These are phyloP conservation scores for Cheilosia soror DNA, from an alignment of 2,888 invertebrate species.

Conservation along the genomic window DNA sequence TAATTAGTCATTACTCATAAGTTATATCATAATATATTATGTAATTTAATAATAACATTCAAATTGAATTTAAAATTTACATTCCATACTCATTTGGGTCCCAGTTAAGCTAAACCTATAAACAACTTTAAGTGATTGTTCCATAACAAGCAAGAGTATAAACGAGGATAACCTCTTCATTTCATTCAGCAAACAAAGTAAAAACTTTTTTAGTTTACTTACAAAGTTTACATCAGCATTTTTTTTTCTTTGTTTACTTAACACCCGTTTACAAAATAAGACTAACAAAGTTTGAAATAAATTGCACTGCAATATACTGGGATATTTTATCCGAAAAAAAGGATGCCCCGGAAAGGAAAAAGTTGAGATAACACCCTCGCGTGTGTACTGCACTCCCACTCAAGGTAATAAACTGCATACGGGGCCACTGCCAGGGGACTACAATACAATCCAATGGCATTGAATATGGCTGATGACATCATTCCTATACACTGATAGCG, in stretches of 20 bases:
- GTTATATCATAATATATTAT: too few relatives aligned
- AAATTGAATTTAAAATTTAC: not conserved
- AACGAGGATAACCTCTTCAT: not conserved
- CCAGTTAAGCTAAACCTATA: not conserved
- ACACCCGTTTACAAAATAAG: constrained; percentile 2
- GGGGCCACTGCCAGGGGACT: not conserved
- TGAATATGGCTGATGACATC: constrained; percentile 12
- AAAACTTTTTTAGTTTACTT: constrained; percentile 4
- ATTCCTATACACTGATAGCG: not conserved
- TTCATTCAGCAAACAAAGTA: not conserved
- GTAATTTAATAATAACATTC: too few relatives aligned
- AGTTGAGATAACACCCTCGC: not conserved
- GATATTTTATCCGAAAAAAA: not conserved
- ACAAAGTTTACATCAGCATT: not conserved
- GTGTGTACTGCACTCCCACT: not conserved
- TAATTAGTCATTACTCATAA: too few relatives aligned
- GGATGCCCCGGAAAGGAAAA: not conserved
- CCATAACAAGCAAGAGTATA: not conserved
- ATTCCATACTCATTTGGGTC: not conserved
- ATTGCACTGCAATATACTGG: constrained; percentile 1
- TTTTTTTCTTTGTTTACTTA: too few relatives aligned
- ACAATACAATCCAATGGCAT: not conserved
- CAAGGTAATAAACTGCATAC: constrained; percentile 3
- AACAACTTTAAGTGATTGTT: not conserved
- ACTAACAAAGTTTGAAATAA: constrained; percentile 21